Percentiles rank a stretch among this genome's conserved stretches.
Evolutionary conservation across 2,113 vertebrate genomes (phyloP).

Genomic region (Capreolus pygargus): DNA sequence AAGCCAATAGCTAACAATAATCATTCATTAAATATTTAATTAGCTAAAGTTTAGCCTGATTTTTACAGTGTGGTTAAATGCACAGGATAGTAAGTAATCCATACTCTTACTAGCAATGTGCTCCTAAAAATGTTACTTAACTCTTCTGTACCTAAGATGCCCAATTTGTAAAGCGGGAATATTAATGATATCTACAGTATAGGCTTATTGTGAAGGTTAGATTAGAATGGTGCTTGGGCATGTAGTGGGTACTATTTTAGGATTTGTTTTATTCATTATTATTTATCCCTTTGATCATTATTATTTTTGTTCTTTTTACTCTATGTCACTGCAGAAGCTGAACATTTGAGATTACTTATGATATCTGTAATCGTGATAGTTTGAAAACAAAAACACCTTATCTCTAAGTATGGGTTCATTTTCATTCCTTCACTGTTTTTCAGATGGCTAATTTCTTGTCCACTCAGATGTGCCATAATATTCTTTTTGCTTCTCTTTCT

Average conservation of each 20-base stretch:
- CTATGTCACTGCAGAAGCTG: background rate
- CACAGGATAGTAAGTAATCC: background rate
- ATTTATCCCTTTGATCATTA: background rate
- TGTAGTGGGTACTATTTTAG: background rate
- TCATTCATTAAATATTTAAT: constrained; percentile 48
- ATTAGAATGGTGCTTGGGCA: background rate
- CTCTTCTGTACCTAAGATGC: background rate
- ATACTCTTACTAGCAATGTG: background rate
- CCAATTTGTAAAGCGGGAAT: background rate
- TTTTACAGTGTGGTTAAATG: background rate
- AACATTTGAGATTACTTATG: background rate
- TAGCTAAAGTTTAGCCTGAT: background rate
- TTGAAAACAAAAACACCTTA: background rate
- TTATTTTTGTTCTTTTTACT: background rate
- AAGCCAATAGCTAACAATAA: background rate
- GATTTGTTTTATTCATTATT: background rate
- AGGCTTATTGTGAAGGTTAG: background rate
- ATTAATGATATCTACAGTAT: background rate
- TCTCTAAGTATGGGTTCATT: background rate
- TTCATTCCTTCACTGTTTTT: background rate
- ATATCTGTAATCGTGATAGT: background rate
- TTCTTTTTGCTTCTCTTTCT: background rate
- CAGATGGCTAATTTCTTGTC: background rate
- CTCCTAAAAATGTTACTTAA: background rate
- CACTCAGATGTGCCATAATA: background rate